Percentiles rank a stretch among this genome's conserved stretches.
Conservation (phyloP, 2,888 invertebrate species). For the Clostera curtula region DNA sequence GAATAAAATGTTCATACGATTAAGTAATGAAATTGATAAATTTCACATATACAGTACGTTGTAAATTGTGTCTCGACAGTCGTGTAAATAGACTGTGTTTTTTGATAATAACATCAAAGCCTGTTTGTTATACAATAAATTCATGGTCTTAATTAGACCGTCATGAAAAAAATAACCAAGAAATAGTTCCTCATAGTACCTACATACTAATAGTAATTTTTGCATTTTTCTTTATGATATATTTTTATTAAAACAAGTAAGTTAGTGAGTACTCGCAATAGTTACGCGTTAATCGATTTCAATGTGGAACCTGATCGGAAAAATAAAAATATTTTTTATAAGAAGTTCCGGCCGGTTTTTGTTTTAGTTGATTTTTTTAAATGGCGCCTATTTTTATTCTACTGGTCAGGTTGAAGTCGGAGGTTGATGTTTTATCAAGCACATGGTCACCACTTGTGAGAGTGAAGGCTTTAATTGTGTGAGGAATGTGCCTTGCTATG, state of each 20-base stretch:
- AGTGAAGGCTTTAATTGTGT: slow-evolving; percentile 68
- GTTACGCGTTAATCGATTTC: slow-evolving; percentile 33
- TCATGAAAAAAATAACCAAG: slow-evolving; percentile 58
- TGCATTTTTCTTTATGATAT: slow-evolving; percentile 66
- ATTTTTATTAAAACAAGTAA: slow-evolving; percentile 60
- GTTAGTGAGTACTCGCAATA: slow-evolving; percentile 62
- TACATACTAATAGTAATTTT: slow-evolving; percentile 72
- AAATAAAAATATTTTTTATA: slow-evolving; percentile 20
- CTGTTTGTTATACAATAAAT: slow-evolving; percentile 37
- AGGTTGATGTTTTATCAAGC: slow-evolving; percentile 66
- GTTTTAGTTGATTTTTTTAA: slow-evolving; percentile 6
- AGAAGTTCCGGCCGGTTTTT: slow-evolving; percentile 7
- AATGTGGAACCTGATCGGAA: slow-evolving; percentile 30
- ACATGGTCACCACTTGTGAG: slow-evolving; percentile 59
- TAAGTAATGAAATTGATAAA: slow-evolving; percentile 21
- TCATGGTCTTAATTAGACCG: slow-evolving; percentile 41
- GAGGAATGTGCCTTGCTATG: slow-evolving; percentile 76
- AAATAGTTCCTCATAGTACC: slow-evolving; percentile 74
- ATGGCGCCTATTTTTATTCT: slow-evolving; percentile 24
- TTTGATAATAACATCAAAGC: slow-evolving; percentile 66
- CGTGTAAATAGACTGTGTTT: slow-evolving; percentile 58
- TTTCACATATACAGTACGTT: slow-evolving; percentile 14
- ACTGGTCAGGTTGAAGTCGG: slow-evolving; percentile 38
- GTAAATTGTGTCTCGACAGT: slow-evolving; percentile 45
- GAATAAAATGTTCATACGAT: slow-evolving; percentile 26